Base-by-base conservation (phyloP, 2,888 invertebrate genomes). In the Cheilosia soror region DNA sequence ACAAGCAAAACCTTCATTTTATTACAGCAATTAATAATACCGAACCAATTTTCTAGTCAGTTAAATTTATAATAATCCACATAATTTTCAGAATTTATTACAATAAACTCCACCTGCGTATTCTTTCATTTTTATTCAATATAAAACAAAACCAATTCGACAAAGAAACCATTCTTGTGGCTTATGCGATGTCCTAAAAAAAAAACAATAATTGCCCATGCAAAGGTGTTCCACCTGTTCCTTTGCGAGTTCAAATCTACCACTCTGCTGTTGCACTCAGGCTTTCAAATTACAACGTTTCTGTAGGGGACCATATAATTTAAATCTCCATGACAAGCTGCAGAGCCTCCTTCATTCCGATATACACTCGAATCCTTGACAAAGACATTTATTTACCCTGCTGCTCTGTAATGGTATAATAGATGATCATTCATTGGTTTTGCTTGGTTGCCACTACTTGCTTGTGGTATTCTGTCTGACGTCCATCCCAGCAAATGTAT, bases 331-430 rank as follows among this genome's bases (percentile, higher is more conserved):
- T 58, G 73, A 75, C 69, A 79, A 69, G 40, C 27, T 29, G 31
- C 40, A 53, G 33, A 68, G 49, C 75, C 49, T 69, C 75, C 63
- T 6, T 20, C 60, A 44, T 51, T 68, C 40, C 40, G 47, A 37
- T 25, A 49, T 25, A 58, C 42, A 27, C 73, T 63, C 42, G 57
- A 44, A 81, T 85, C 81, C 81, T 85, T 81, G 81, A 77, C 84
- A 80, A 80, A 85, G 80, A 71, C 76, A 85, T 80, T 81, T 77
- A 80, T 85, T 85, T 81, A 72, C 42, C 57, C 76, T 58, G 55
- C 75, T 79, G 57, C 73, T 83, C 62, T 58, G 78, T 77, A 72
- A 60, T 68, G 73, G 27, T 75, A 75, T 69, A 75, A 75, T 80
- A 75, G 84, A 84, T 80, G 75, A 80, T 84, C 65, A 76, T 55